phyloP scores from a whole-genome alignment of 23 tunicate genomes.

The Styela clava region DNA sequence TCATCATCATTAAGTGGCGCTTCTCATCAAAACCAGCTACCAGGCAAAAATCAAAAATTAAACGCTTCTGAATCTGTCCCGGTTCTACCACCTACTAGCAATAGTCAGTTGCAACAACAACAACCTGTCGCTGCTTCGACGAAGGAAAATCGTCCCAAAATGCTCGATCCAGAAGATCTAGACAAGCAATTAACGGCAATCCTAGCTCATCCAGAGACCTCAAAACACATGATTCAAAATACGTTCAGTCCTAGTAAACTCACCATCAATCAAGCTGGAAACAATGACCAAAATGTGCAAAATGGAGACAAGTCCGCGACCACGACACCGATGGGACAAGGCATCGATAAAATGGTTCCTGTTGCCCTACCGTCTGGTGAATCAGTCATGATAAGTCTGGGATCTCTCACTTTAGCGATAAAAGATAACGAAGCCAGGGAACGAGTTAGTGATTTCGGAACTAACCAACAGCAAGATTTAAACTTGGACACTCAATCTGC shows the following conservation, averaged over 20 bases:
- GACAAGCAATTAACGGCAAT: constrained; percentile 87
- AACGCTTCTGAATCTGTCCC: neutral
- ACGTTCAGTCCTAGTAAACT: constrained; percentile 25
- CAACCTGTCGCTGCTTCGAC: neutral
- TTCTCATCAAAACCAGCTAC: neutral
- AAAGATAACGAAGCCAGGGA: constrained; percentile 8
- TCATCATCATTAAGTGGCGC: constrained; percentile 3
- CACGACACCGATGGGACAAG: neutral
- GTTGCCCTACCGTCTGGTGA: constrained; percentile 26
- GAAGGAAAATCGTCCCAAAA: constrained; percentile 14
- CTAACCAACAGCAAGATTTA: neutral
- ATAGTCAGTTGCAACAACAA: neutral
- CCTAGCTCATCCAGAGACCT: constrained; percentile 52
- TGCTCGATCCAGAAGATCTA: constrained; percentile 42
- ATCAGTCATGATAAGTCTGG: constrained; percentile 25
- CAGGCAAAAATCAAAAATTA: neutral
- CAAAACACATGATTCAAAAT: constrained; percentile 4
- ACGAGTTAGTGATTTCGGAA: neutral
- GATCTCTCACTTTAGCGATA: constrained; percentile 11
- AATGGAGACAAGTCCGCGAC: neutral
- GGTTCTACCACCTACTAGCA: too few relatives aligned
- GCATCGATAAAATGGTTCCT: constrained; percentile 19
- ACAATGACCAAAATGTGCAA: neutral
- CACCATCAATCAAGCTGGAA: neutral
- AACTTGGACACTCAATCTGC: neutral